Base-by-base conservation (phyloP, 2,113 vertebrate genomes). In the Pachypanchax playfairii region DNA sequence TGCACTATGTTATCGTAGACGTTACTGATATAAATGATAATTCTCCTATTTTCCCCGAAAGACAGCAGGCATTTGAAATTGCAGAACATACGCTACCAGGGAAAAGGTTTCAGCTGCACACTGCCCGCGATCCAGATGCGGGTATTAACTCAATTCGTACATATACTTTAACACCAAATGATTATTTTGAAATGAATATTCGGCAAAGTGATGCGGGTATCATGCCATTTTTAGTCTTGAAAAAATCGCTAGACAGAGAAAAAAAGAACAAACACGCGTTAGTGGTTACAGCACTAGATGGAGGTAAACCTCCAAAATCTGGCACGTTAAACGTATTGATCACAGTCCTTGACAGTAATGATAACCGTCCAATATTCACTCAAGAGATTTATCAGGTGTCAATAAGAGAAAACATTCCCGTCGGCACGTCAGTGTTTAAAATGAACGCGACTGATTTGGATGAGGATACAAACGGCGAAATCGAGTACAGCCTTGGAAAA, bases 21-120 rank as follows among this genome's bases (percentile, higher is more conserved):
- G 73, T 91, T 12, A 48, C 65, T 7, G 90, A 91, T 69, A 67
- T 90, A 3, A 91, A 96, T 11, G 93, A 96, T 29, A 94, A 93
- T 53, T 15, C 58, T n/a, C n/a, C n/a, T n/a, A n/a, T n/a, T n/a
- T n/a, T n/a, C n/a, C n/a, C n/a, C n/a, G n/a, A n/a, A n/a, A n/a
- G n/a, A n/a, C n/a, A n/a, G n/a, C n/a, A n/a, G n/a, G n/a, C n/a
- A n/a, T n/a, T n/a, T n/a, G n/a, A n/a, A n/a, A n/a, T n/a, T n/a
- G n/a, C n/a, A n/a, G n/a, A n/a, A n/a, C n/a, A n/a, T n/a, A n/a
- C n/a, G n/a, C n/a, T n/a, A n/a, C n/a, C n/a, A n/a, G n/a, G n/a
- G n/a, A n/a, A n/a, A n/a, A n/a, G n/a, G n/a, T n/a, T n/a, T n/a
- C n/a, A n/a, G n/a, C n/a, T n/a, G n/a, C n/a, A n/a, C n/a, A n/a